Percentiles rank a stretch among this genome's conserved stretches.
Conservation (phyloP, 2,797 vertebrate species). For the Microchirus variegatus region DNA sequence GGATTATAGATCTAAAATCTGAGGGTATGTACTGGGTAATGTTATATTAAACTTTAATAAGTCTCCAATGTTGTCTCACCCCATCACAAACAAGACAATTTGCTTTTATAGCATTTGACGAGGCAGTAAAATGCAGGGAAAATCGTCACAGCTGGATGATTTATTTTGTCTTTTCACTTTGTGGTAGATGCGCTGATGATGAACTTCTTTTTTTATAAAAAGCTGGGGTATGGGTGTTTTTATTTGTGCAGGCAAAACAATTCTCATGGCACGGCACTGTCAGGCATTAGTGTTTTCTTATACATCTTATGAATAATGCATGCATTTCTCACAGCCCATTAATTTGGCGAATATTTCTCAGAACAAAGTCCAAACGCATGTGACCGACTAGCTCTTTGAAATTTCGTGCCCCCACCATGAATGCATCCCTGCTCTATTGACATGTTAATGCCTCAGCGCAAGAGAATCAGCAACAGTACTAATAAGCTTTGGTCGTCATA, state of each 20-base stretch:
- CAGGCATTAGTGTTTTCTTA: slow-evolving; percentile 7
- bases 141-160: slow-evolving; percentile 21
- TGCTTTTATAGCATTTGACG: slow-evolving; percentile 28
- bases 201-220: slow-evolving; percentile 10
- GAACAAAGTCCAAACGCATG: slow-evolving; percentile 58
- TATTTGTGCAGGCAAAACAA: slow-evolving; percentile 6
- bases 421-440: slow-evolving; percentile 57
- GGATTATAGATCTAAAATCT: slow-evolving; percentile 37
- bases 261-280: slow-evolving; percentile 1
- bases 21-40: slow-evolving; percentile 29
- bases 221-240: slow-evolving; percentile 17
- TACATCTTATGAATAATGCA: background rate
- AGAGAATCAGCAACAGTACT: slow-evolving; percentile 60
- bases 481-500: slow-evolving; percentile 69
- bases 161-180: slow-evolving; percentile 29
- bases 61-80: slow-evolving; percentile 26
- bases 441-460: slow-evolving; percentile 64
- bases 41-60: slow-evolving; percentile 37
- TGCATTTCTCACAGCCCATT: slow-evolving; percentile 44
- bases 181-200: slow-evolving; percentile 1
- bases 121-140: slow-evolving; percentile 24
- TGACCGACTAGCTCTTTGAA: slow-evolving; percentile 54
- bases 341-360: slow-evolving; percentile 71
- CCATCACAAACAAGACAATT: slow-evolving; percentile 20
- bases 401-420: slow-evolving; percentile 35